Evolutionary conservation across 2,797 vertebrate species (phyloP), one percentile per base, ranked within the genome.

Genomic region (Anabacerthia variegaticeps): DNA sequence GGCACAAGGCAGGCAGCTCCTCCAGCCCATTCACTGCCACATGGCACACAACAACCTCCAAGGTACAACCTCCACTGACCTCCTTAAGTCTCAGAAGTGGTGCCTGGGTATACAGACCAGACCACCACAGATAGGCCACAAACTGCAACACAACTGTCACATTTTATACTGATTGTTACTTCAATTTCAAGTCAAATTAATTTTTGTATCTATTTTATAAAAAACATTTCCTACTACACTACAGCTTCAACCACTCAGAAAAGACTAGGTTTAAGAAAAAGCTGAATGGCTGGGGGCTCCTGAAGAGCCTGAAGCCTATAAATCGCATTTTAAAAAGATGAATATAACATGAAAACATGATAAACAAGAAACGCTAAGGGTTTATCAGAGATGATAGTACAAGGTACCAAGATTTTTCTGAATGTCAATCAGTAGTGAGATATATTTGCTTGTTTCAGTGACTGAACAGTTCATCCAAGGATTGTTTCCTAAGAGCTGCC

Each of bases 21-120:
- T 75, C 39, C 30, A 74, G 48, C 8, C 43, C 26, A 30, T 20
- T 43, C 37, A 30, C 62, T 0, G 0, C 59, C 48, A 46, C 0
- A 1, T 0, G 5, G 24, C 43, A 55, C 6, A 14, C 0, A 3
- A 58, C 24, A 80, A 16, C 21, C 22, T 49, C 39, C 20, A 78
- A 12, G 9, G 22, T 8, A 36, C 17, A 52, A 67, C 39, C 41
- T 34, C 19, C 15, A 18, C 34, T 22, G 26, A 56, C 17, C 6
- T 46, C 20, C 39, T 28, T 9, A 32, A 9, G 3, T 17, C 49
- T 48, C 63, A 65, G 3, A 52, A 72, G 20, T 1, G 1, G 6
- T 12, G 26, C 26, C 7, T 43, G 27, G 14, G 3, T 26, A 3
- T 23, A 14, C 0, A 0, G 19, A 46, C 7, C 15, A 65, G 16